These are phyloP conservation scores for Chironomus tentans DNA, from an alignment of 2,888 invertebrate genomes.

Conservation along the genomic window DNA sequence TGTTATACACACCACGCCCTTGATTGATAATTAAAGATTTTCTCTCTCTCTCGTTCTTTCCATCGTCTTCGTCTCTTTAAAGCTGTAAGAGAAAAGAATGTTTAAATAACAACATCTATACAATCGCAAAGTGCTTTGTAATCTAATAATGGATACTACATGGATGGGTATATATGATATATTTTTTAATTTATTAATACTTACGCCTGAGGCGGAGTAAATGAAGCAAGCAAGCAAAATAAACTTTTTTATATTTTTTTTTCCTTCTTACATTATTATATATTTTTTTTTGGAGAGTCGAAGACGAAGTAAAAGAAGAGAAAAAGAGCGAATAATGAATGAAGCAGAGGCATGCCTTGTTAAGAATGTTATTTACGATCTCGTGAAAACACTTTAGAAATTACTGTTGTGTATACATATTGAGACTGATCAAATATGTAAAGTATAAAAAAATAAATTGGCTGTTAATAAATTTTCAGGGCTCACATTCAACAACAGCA, in stretches of 20 bases:
- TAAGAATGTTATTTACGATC: slow-evolving; percentile 22
- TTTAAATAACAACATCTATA: not conserved
- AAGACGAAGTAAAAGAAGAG: not conserved
- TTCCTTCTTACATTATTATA: too few relatives aligned
- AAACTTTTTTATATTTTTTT: too few relatives aligned
- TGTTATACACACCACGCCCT: slow-evolving; percentile 19
- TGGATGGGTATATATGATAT: not conserved
- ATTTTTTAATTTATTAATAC: slow-evolving; percentile 23
- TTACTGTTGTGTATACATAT: slow-evolving; percentile 13
- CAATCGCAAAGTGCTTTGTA: slow-evolving; percentile 20
- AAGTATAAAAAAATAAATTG: slow-evolving; percentile 16
- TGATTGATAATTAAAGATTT: slow-evolving; percentile 26
- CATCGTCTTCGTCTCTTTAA: not conserved
- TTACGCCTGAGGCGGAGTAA: not conserved
- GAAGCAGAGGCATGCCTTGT: slow-evolving; percentile 16
- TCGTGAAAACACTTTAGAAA: slow-evolving; percentile 23
- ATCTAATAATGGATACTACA: slow-evolving; percentile 20
- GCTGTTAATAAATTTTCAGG: slow-evolving; percentile 15
- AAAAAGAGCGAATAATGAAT: slow-evolving; percentile 17
- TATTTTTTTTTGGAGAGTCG: not conserved
- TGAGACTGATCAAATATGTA: slow-evolving; percentile 24
- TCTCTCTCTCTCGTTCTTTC: not conserved
- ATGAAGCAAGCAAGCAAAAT: slow-evolving; percentile 10
- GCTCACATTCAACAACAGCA: not conserved
- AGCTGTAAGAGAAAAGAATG: not conserved